These are phyloP conservation scores for Choristoneura rosaceana DNA, from an alignment of 2,888 invertebrate genomes.

Conservation along the genomic window DNA sequence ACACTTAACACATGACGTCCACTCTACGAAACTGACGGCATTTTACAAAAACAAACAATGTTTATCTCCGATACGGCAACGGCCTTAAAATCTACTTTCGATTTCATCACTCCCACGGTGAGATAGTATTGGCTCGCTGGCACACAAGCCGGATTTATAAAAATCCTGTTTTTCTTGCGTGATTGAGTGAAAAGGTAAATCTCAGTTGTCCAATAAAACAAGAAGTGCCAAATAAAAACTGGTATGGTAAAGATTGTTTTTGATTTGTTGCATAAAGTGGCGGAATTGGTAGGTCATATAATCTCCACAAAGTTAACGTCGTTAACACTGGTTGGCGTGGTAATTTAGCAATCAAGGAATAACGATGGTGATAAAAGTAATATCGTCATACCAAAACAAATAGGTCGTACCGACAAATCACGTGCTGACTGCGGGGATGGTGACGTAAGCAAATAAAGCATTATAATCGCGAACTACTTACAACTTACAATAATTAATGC, in stretches of 20 bases:
- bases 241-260: not conserved
- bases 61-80: constrained; percentile 25
- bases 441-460: constrained; percentile 43
- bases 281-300: constrained; percentile 7
- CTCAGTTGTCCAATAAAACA: constrained; percentile 23
- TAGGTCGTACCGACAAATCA: constrained; percentile 36
- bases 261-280: constrained; percentile 4
- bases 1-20: not conserved
- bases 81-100: constrained; percentile 38
- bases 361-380: constrained; percentile 35
- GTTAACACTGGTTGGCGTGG: constrained; percentile 22
- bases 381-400: constrained; percentile 33
- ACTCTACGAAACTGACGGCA: not conserved
- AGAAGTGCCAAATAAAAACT: constrained; percentile 5
- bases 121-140: constrained; percentile 19
- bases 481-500: constrained; percentile 31
- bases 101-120: constrained; percentile 35
- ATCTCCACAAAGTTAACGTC: constrained; percentile 12
- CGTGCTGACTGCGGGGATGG: constrained; percentile 29
- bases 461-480: constrained; percentile 13
- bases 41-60: constrained; percentile 30
- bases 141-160: constrained; percentile 35
- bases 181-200: constrained; percentile 30
- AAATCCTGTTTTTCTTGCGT: constrained; percentile 32
- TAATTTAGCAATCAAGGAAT: constrained; percentile 36